phyloP scores from a whole-genome alignment of 2,113 vertebrate genomes.

The Ciconia maguari region DNA sequence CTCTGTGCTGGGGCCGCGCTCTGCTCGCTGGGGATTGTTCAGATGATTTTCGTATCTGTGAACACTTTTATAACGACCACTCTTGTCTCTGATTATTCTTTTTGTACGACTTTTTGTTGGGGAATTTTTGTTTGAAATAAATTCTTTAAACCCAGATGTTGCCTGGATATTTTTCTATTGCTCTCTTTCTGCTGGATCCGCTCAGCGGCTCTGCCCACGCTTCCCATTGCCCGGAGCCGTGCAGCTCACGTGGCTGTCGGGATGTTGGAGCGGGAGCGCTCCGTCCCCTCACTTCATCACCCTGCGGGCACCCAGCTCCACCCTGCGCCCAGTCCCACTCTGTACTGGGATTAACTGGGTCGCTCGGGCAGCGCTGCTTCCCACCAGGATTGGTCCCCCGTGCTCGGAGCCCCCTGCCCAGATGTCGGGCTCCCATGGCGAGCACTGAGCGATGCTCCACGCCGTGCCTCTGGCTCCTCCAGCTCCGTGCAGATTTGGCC shows the following conservation, averaged over 20 bases:
- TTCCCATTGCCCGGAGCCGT: accelerated
- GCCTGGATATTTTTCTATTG: not conserved
- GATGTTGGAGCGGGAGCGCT: not conserved
- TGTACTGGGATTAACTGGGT: not conserved
- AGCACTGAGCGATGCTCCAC: accelerated
- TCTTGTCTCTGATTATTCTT: not conserved
- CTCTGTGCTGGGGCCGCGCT: not conserved
- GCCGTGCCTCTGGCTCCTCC: not conserved
- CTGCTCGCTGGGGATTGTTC: not conserved
- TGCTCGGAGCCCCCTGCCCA: not conserved
- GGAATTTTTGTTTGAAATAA: conserved; percentile 14
- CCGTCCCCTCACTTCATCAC: not conserved
- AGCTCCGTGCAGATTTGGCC: not conserved
- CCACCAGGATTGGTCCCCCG: not conserved
- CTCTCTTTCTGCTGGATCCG: not conserved
- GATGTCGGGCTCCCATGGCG: accelerated
- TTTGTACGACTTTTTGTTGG: not conserved
- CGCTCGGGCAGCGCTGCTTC: not conserved
- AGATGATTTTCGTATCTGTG: conserved; percentile 4
- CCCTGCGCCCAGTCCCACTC: not conserved
- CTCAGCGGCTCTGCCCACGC: not conserved
- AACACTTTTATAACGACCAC: conserved; percentile 6
- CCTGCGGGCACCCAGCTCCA: not conserved
- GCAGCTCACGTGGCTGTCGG: not conserved
- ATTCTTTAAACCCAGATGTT: not conserved